Conservation (phyloP, 2,888 invertebrate species). For the Oscheius myriophilus region DNA sequence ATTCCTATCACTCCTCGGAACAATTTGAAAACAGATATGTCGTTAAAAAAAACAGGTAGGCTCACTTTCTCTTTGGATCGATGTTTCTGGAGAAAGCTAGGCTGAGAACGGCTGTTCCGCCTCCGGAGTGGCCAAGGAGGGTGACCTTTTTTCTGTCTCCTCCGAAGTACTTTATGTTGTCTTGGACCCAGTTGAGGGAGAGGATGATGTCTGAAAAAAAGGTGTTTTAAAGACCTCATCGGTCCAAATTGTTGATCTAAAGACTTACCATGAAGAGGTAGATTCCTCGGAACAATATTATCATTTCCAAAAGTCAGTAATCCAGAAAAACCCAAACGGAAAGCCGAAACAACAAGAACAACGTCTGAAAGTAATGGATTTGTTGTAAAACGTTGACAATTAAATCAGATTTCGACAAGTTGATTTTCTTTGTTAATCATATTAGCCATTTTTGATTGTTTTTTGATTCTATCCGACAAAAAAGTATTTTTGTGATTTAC, state of each 20-base stretch:
- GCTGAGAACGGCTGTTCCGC: conserved; percentile 9
- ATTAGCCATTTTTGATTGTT: no score
- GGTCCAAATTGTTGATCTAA: no score
- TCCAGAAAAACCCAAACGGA: conserved; percentile 54
- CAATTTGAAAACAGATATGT: conserved; percentile 4
- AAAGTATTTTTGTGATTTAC: no score
- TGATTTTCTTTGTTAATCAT: no score
- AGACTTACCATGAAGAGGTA: conserved; percentile 47
- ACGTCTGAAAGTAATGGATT: conserved; percentile 32
- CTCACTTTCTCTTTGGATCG: conserved; percentile 15
- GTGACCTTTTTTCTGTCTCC: conserved; percentile 23
- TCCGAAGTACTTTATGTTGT: conserved; percentile 15
- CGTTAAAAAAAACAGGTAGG: background rate
- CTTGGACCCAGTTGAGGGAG: conserved; percentile 20
- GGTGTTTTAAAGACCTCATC: background rate
- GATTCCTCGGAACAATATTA: conserved; percentile 38
- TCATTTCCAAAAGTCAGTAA: conserved; percentile 44
- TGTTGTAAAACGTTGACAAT: no score
- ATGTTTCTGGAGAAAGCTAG: conserved; percentile 22
- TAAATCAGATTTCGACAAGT: no score
- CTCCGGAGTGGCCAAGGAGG: conserved; percentile 25
- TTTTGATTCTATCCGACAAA: no score
- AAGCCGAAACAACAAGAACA: conserved; percentile 55
- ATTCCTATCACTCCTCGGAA: conserved; percentile 16
- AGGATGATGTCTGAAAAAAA: conserved; percentile 18